Conservation (phyloP, 1,140 invertebrate species). For the Heliconius himera region DNA sequence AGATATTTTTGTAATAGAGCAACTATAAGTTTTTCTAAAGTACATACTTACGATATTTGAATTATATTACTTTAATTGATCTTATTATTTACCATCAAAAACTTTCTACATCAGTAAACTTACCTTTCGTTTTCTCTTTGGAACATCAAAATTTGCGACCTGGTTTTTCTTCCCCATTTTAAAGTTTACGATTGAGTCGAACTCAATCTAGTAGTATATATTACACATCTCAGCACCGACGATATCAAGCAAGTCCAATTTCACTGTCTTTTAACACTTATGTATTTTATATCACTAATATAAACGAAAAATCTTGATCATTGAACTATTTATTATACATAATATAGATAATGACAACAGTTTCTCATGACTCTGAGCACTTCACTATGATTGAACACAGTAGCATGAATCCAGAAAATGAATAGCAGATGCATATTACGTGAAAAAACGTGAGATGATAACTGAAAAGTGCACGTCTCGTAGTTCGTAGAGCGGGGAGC, state of each 20-base stretch:
- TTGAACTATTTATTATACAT: background rate
- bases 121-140: constrained; percentile 64
- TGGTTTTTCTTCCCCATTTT: constrained; percentile 60
- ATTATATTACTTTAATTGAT: background rate
- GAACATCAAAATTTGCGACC: constrained; percentile 51
- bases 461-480: constrained; percentile 34
- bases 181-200: constrained; percentile 8
- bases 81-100: background rate
- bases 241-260: background rate
- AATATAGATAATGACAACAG: background rate
- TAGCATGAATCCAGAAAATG: constrained; percentile 28
- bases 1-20: background rate
- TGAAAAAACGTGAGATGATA: background rate
- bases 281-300: constrained; percentile 18
- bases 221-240: constrained; percentile 23
- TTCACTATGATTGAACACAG: constrained; percentile 32
- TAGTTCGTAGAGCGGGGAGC: constrained; percentile 35
- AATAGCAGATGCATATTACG: constrained; percentile 37
- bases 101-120: constrained; percentile 42
- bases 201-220: background rate
- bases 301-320: background rate
- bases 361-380: constrained; percentile 22
- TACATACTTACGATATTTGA: background rate
- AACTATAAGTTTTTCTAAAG: background rate
- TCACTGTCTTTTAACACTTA: background rate